Base-by-base conservation (phyloP, 2,888 invertebrate genomes). In the Prenolepis imparis region DNA sequence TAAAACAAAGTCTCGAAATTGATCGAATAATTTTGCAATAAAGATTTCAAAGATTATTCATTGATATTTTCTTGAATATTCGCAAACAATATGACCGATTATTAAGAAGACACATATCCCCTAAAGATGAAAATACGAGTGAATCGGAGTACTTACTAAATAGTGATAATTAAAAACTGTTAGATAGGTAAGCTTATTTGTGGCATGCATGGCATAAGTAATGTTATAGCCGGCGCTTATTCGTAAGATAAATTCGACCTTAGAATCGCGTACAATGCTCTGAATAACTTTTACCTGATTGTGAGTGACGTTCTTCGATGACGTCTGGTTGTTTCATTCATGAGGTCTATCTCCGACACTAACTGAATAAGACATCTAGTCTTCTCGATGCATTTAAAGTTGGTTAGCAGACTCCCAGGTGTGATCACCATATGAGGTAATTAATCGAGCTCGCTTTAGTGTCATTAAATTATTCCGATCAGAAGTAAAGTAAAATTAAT, bases 271-370 rank as follows among this genome's bases (percentile, higher is more conserved):
- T 83, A 80, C 63, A 77, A 63, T 48, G 68, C 82, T 74, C 21
- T 11, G 83, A 87, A 88, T 89, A 86, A 89, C 86, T 84, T 89
- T 90, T 90, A 90, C 90, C 89, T 90, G 89, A 64, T 77, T 74
- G 82, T 90, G 89, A 64, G 81, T 74, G 82, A 63, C 84, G 59
- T 81, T 61, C 85, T 68, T 86, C 77, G 82, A 84, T 82, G 63
- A 82, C 84, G 70, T 89, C 85, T 87, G 82, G 83, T 86, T 88
- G 83, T 48, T 83, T 57, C 88, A 85, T 89, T 86, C 87, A 87
- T 89, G 73, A 84, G 82, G 44, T 28, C 36, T 75, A 73, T 55
- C 18, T 70, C 24, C n/a, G 59, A 57, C 83, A 80, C 72, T 39
- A n/a, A 12, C 74, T 90, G 83, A 90, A 90, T 90, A 89, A 80